Evolutionary conservation across 2,888 invertebrate genomes (phyloP).

Genomic region (Eurytoma californica): DNA sequence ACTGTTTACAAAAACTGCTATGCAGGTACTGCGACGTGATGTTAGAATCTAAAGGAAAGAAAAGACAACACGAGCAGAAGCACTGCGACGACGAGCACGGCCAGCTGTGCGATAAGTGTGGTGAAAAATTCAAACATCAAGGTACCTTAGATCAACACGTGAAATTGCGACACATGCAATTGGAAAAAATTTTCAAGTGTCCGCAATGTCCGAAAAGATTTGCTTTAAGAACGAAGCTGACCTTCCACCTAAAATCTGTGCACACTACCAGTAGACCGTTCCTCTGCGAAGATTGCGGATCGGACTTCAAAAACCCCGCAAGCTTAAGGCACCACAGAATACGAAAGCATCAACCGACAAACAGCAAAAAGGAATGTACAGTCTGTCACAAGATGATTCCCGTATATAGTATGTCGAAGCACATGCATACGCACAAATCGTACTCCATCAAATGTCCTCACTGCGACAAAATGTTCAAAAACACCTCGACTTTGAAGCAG

Average conservation of each 20-base stretch:
- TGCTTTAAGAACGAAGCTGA: constrained; percentile 72
- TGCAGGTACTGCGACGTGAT: constrained; percentile 69
- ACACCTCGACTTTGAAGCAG: constrained; percentile 72
- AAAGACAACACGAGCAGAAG: constrained; percentile 73
- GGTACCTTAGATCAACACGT: constrained; percentile 73
- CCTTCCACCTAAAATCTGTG: constrained; percentile 72
- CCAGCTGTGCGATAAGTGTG: constrained; percentile 71
- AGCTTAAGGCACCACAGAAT: constrained; percentile 72
- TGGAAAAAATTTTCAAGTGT: constrained; percentile 72
- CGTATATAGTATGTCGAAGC: constrained; percentile 73
- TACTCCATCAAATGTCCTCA: constrained; percentile 72
- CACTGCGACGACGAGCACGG: constrained; percentile 70
- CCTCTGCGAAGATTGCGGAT: constrained; percentile 73
- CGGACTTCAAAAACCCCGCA: constrained; percentile 73
- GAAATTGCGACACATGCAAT: constrained; percentile 71
- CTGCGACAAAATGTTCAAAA: constrained; percentile 74
- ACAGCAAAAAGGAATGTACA: constrained; percentile 70
- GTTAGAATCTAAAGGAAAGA: constrained; percentile 71
- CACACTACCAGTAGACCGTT: constrained; percentile 71
- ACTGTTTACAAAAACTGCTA: constrained; percentile 68
- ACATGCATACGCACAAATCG: constrained; percentile 73
- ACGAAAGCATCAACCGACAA: constrained; percentile 71
- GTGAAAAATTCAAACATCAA: constrained; percentile 73
- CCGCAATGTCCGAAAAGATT: constrained; percentile 73
- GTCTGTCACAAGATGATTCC: constrained; percentile 72